Evolutionary conservation across 2,113 vertebrate species (phyloP).

Genomic region (Callospermophilus lateralis): DNA sequence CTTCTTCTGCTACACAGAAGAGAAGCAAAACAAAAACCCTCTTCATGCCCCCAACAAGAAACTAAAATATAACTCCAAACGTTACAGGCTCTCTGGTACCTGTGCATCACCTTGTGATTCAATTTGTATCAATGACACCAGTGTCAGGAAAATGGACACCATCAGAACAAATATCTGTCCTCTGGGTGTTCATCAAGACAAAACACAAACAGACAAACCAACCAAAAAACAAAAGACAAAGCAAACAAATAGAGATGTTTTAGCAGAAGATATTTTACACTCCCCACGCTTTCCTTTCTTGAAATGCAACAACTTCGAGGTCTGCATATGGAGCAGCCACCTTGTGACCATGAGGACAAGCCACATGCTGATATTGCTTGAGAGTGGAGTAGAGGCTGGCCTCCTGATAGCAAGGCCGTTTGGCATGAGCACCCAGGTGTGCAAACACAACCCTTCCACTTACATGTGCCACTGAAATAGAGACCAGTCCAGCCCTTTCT

Average conservation of each 20-base stretch:
- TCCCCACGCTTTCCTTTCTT: background rate
- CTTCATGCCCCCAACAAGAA: too few relatives aligned
- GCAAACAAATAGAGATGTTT: background rate
- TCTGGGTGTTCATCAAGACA: background rate
- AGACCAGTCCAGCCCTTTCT: background rate
- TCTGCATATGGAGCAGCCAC: background rate
- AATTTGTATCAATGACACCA: too few relatives aligned
- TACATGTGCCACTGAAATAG: background rate
- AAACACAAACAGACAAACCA: background rate
- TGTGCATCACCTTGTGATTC: background rate
- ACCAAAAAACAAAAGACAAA: too few relatives aligned
- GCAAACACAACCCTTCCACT: background rate
- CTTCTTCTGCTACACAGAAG: background rate
- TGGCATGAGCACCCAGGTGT: accelerated
- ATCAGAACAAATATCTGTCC: background rate
- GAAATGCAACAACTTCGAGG: background rate
- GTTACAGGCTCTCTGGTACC: background rate
- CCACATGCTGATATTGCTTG: background rate
- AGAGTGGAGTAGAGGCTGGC: too few relatives aligned
- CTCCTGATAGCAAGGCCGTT: too few relatives aligned
- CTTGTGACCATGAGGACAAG: background rate
- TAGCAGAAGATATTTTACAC: background rate
- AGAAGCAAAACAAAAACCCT: background rate
- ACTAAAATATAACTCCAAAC: background rate
- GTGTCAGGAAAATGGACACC: background rate